Evolutionary conservation across 2,888 invertebrate species (phyloP), one percentile per base, ranked within the genome.

Genomic region (Aethes cnicana): DNA sequence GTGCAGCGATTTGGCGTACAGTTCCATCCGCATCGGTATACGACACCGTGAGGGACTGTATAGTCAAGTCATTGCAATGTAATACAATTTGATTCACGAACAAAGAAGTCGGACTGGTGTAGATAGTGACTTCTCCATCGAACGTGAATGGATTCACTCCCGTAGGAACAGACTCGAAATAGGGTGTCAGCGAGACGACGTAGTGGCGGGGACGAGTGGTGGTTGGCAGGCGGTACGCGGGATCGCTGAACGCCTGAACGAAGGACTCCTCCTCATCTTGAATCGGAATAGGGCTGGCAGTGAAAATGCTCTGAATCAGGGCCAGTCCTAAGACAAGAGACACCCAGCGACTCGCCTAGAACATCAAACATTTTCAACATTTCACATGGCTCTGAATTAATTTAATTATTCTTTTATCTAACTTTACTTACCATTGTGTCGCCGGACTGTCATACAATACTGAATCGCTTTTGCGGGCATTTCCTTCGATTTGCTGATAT

Each of bases 131-230:
- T 17, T 58, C 46, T 1, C 92, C 92, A 0, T 73, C 64, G 44
- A 91, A 91, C 0, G 72, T 71, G 56, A 91, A 91, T 0, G 69
- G 67, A 1, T 42, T 43, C 1, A 63, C 62, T 17, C 68, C 62
- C 5, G 26, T 14, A 0, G 77, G 63, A 0, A 55, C 52, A 0
- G 48, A 47, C 0, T 84, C 73, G 2, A 93, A 81, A 56, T 90
- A 84, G 0, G 92, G 92, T 0, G 74, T 78, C 3, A 94, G 62
- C 0, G 76, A 61, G 0, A 94, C 77, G 18, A 82, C 75, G 57
- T 94, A 94, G n/a, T 73, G 73, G 0, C 58, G 62, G 0, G 94
- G 94, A 1, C 48, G 52, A 0, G 93, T 82, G 0, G 81, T 79
- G 0, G 68, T 76, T 0, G 91, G 89, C 1, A 92, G 72, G 4